phyloP scores from a whole-genome alignment of 2,113 vertebrate genomes.

The Muscicapa adusta region DNA sequence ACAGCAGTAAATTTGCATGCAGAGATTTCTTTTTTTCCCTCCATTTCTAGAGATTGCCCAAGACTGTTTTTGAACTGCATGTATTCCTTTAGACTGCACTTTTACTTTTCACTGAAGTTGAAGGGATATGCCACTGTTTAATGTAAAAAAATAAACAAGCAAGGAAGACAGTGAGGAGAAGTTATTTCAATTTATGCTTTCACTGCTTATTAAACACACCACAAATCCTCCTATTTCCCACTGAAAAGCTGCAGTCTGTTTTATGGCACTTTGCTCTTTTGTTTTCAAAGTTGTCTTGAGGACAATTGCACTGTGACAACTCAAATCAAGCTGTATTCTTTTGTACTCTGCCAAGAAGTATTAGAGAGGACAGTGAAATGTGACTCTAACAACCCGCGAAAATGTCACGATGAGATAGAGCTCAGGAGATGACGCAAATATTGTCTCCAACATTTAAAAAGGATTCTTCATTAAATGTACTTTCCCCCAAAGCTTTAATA shows the following conservation, averaged over 20 bases:
- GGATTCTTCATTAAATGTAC: not conserved
- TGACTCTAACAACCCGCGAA: not conserved
- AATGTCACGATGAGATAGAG: not conserved
- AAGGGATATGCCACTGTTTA: not conserved
- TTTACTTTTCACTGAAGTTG: not conserved
- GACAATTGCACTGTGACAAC: not conserved
- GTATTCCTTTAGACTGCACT: not conserved
- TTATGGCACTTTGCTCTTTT: not conserved
- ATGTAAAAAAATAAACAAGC: not conserved
- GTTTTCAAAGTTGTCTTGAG: not conserved
- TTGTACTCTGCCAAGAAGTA: not conserved
- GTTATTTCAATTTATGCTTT: not conserved
- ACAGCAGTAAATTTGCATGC: not conserved
- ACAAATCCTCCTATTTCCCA: not conserved
- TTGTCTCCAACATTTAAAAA: not conserved
- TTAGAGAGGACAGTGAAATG: not conserved
- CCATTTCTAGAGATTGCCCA: not conserved
- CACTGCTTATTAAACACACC: not conserved
- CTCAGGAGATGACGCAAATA: not conserved
- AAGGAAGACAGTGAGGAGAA: not conserved
- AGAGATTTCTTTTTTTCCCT: not conserved
- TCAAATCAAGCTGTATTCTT: not conserved
- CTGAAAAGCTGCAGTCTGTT: not conserved
- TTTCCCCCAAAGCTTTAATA: not conserved
- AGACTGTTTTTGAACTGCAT: not conserved